Conservation (phyloP, 2,888 invertebrate species). For the Physocephala rufipes region DNA sequence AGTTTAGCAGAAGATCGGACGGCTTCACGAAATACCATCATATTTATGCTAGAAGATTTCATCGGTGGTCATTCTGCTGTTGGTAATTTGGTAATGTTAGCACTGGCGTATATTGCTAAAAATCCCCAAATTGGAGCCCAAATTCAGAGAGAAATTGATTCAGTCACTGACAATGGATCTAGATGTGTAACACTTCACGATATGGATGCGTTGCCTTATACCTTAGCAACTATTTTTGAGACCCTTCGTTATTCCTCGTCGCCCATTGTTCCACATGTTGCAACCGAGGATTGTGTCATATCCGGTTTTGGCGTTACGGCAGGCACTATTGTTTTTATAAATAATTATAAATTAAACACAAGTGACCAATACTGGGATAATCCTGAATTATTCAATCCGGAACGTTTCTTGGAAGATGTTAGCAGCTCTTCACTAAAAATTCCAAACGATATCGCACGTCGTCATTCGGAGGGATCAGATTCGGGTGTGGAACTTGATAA, state of each 20-base stretch:
- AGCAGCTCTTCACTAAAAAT: background rate
- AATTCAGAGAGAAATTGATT: constrained; percentile 77
- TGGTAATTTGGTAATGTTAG: constrained; percentile 83
- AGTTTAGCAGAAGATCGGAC: constrained; percentile 70
- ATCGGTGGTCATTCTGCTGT: constrained; percentile 89
- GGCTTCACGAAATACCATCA: constrained; percentile 79
- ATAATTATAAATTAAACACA: constrained; percentile 83
- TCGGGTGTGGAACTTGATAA: constrained; percentile 70
- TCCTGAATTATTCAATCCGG: constrained; percentile 78
- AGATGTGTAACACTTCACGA: constrained; percentile 75
- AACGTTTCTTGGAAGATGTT: constrained; percentile 73
- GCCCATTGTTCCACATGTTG: constrained; percentile 90
- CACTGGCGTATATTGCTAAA: constrained; percentile 75
- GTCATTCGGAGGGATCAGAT: constrained; percentile 68
- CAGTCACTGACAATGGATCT: constrained; percentile 66
- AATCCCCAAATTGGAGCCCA: constrained; percentile 73
- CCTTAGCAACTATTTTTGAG: constrained; percentile 83
- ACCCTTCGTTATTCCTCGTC: constrained; percentile 82
- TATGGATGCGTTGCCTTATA: constrained; percentile 76
- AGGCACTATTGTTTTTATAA: constrained; percentile 84
- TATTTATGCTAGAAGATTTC: constrained; percentile 87
- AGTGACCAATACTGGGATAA: constrained; percentile 78
- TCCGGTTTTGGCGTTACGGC: constrained; percentile 77
- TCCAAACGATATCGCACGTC: constrained; percentile 42
- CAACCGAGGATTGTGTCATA: constrained; percentile 78